Evolutionary conservation across 2,797 vertebrate genomes (phyloP).

Genomic region (Corythornis leucogaster): DNA sequence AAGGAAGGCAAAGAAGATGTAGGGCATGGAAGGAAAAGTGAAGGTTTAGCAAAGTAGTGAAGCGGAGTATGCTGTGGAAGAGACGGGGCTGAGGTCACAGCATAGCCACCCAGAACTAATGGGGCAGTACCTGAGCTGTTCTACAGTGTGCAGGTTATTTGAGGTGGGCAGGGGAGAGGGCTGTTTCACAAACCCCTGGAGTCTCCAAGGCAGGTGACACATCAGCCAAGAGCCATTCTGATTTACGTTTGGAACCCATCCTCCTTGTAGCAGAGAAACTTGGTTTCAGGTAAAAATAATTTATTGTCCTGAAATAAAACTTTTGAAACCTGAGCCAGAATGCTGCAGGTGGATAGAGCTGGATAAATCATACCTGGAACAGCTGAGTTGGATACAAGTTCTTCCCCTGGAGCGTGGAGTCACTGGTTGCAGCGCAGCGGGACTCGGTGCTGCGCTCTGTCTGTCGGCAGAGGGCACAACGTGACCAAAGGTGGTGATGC

Average conservation of each 20-base stretch:
- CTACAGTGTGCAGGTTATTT: no score
- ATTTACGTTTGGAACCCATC: neutral
- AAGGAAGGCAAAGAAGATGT: neutral
- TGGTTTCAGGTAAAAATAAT: neutral
- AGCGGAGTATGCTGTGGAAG: neutral
- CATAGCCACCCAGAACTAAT: rapidly evolving
- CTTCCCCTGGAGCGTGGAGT: neutral
- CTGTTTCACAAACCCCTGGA: neutral
- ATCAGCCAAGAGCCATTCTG: neutral
- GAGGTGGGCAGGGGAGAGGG: no score
- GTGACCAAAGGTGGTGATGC: neutral
- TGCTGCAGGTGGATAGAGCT: neutral
- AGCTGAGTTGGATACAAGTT: neutral
- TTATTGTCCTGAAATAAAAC: neutral
- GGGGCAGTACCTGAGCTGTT: neutral
- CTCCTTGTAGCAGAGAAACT: neutral
- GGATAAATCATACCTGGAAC: neutral
- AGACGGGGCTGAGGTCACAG: neutral
- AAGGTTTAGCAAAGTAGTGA: neutral
- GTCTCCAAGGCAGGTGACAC: no score
- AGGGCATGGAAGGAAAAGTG: neutral
- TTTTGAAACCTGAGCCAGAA: neutral
- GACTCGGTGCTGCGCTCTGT: neutral
- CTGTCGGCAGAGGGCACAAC: neutral
- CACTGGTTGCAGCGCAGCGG: neutral